Percentiles rank a stretch among this genome's conserved stretches.
phyloP scores from a whole-genome alignment of 2,113 vertebrate genomes.

The Pachycephala philippinensis region DNA sequence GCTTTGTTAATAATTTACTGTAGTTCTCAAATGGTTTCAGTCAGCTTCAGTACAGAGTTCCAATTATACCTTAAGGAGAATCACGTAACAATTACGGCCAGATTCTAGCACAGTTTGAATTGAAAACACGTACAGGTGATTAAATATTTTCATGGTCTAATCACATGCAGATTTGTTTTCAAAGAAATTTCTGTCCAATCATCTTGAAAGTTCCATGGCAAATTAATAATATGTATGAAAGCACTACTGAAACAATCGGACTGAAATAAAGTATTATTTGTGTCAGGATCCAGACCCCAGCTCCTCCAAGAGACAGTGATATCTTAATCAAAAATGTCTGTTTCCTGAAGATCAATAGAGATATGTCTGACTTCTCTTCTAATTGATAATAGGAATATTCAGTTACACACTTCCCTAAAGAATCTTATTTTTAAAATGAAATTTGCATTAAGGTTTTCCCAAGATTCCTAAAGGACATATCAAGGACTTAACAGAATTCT shows the following conservation, averaged over 20 bases:
- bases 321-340: neutral
- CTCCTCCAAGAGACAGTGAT: neutral
- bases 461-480: neutral
- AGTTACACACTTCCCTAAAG: neutral
- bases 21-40: constrained; percentile 64
- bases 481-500: neutral
- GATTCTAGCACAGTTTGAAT: neutral
- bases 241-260: neutral
- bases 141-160: neutral
- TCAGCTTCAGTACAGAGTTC: constrained; percentile 31
- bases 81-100: neutral
- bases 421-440: neutral
- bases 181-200: neutral
- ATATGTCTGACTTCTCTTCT: neutral
- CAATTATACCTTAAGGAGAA: constrained; percentile 39
- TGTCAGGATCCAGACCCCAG: neutral
- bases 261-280: neutral
- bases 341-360: neutral
- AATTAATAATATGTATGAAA: neutral
- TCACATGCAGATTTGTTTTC: neutral
- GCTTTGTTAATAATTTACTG: constrained; percentile 67
- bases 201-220: neutral
- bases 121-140: neutral
- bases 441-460: neutral
- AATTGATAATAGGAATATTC: neutral